Evolutionary conservation across 2,113 vertebrate species (phyloP).

Genomic region (Bufo bufo): DNA sequence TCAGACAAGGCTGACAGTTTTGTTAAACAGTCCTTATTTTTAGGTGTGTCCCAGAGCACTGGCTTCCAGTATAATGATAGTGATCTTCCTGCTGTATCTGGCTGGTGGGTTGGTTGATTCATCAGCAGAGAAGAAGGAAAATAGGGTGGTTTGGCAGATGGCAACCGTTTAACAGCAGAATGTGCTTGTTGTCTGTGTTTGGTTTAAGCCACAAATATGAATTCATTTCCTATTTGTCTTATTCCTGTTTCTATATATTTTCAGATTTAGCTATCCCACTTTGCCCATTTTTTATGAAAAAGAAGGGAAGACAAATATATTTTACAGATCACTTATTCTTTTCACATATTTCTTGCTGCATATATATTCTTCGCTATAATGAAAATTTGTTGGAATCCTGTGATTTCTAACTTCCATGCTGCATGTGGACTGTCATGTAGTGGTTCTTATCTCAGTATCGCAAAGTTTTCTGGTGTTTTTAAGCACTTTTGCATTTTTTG

Average conservation of each 20-base stretch:
- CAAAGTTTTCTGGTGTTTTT: no score
- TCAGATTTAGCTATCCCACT: not conserved
- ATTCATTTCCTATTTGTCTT: conserved; percentile 54
- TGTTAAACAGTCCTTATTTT: not conserved
- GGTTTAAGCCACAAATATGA: conserved; percentile 46
- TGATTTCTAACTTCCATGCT: no score
- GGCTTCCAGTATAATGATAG: conserved; percentile 39
- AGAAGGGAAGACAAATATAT: no score
- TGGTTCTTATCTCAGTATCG: no score
- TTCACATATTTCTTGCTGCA: no score
- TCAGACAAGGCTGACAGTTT: conserved; percentile 1
- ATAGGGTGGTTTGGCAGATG: conserved; percentile 40
- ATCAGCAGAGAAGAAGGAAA: conserved; percentile 30
- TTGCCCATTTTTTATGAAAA: not conserved
- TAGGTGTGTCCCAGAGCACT: conserved; percentile 25
- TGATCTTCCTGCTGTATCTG: conserved; percentile 36
- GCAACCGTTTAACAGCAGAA: conserved; percentile 27
- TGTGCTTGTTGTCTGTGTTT: conserved; percentile 30
- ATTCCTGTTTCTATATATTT: conserved; percentile 19
- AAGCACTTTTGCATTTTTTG: no score
- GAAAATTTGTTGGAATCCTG: no score
- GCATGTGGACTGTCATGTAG: no score
- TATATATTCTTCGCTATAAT: no score
- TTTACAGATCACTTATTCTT: no score
- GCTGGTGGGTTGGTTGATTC: conserved; percentile 49